Base-by-base conservation (phyloP, 2,797 vertebrate species). In the Myotis daubentonii region DNA sequence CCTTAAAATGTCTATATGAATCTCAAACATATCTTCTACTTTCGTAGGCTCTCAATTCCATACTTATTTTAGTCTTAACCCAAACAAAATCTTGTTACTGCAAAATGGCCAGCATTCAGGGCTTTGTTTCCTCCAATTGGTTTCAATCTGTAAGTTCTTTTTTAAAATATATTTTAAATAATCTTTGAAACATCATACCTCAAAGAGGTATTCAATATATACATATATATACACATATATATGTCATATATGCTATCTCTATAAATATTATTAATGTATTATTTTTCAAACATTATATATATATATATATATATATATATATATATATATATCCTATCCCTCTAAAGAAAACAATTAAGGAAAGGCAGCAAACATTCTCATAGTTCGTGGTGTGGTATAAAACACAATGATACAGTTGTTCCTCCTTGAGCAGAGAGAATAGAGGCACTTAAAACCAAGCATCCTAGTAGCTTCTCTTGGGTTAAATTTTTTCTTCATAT, bases 361-460 rank as follows among this genome's bases (percentile, higher is more conserved):
- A 94, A 79, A 88, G 12, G 47, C 20, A 93, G 41, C 20, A 87
- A 90, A 95, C 68, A 47, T 90, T 55, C 49, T 90, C 60, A 70
- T 25, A 94, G 49, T 88, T 92, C 44, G 36, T 1, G 60, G 10
- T 36, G 15, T 74, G 28, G 20, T 49, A 83, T 85, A 86, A 94
- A 94, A 71, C 85, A 78, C 5, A 5, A 57, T 23, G 51, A 76
- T 49, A 87, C 53, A 55, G 51, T 82, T 91, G 28, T 70, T 84
- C 85, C 71, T 89, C 53, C 15, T 30, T 30, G 70, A 89, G 81
- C 36, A 90, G 62, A 72, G 66, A 94, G 44, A 95, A 95, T 23
- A 91, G 66, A 95, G 88, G 95, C 9, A 17, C 95, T 92, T 51
- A 89, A 89, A 96, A 60, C 11, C 68, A 75, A 93, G 72, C 96